A percentile compares a stretch with the other conserved stretches of the same genome.
Evolutionary conservation across 1,140 invertebrate species (phyloP).

Genomic region (Drosophila malerkotliana): DNA sequence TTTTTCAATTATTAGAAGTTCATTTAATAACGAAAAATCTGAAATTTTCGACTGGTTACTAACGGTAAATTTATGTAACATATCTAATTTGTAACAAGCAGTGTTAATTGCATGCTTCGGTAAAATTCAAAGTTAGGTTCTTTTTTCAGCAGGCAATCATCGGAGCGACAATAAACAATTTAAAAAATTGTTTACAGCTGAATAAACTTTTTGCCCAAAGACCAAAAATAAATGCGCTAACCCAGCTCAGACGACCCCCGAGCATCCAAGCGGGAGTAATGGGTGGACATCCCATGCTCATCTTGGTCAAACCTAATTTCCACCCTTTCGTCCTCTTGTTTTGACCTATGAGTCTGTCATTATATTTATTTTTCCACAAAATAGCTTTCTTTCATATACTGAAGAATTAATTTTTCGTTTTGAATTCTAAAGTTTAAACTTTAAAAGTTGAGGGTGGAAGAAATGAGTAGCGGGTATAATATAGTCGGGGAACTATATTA

Average conservation of each 20-base stretch:
- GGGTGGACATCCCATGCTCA: neutral
- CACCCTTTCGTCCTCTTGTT: neutral
- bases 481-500: no score
- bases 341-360: neutral
- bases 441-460: no score
- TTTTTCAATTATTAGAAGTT: no score
- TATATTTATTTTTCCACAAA: neutral
- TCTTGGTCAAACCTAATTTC: neutral
- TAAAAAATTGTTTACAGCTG: conserved; percentile 67
- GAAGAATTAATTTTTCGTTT: neutral
- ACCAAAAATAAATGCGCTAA: conserved; percentile 74
- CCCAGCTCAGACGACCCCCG: conserved; percentile 11
- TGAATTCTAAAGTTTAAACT: no score
- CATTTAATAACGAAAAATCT: no score
- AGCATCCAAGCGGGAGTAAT: neutral
- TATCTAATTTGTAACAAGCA: neutral
- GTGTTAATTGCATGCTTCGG: conserved; percentile 46
- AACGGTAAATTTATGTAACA: neutral
- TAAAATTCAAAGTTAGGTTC: conserved; percentile 61
- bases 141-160: conserved; percentile 30
- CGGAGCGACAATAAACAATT: conserved; percentile 51
- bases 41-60: no score
- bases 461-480: no score
- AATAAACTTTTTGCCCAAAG: conserved; percentile 64
- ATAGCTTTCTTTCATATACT: neutral